Percentiles rank a stretch among this genome's conserved stretches.
Conservation (phyloP, 2,113 vertebrate species). For the Hystrix brachyura region DNA sequence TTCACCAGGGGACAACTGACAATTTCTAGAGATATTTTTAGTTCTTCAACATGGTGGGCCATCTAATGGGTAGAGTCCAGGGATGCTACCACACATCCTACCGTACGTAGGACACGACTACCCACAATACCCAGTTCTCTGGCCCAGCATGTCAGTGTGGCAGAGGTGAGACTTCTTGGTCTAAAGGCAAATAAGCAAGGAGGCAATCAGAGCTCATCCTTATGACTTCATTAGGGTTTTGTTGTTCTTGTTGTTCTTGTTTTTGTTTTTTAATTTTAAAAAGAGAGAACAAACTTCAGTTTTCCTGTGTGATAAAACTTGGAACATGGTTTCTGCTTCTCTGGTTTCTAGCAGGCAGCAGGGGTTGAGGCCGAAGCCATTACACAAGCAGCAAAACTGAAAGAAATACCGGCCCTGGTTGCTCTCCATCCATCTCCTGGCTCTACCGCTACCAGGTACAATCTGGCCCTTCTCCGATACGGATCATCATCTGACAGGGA, state of each 20-base stretch:
- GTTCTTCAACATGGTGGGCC: neutral
- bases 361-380: neutral
- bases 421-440: neutral
- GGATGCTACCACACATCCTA: accelerated
- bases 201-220: neutral
- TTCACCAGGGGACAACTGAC: neutral
- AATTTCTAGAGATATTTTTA: neutral
- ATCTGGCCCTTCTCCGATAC: neutral
- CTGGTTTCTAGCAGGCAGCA: neutral
- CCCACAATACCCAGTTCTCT: neutral
- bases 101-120: neutral
- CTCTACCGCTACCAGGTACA: neutral
- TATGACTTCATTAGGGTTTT: neutral
- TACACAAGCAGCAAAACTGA: neutral
- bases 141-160: no score
- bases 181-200: neutral
- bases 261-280: neutral
- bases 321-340: neutral
- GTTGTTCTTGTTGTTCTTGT: neutral
- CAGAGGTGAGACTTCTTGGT: neutral
- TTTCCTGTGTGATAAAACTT: neutral
- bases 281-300: neutral
- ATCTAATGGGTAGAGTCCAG: neutral
- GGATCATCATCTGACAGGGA: neutral
- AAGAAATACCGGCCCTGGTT: neutral